Conservation (phyloP, 2,888 invertebrate genomes). For the Pimpla rufipes region DNA sequence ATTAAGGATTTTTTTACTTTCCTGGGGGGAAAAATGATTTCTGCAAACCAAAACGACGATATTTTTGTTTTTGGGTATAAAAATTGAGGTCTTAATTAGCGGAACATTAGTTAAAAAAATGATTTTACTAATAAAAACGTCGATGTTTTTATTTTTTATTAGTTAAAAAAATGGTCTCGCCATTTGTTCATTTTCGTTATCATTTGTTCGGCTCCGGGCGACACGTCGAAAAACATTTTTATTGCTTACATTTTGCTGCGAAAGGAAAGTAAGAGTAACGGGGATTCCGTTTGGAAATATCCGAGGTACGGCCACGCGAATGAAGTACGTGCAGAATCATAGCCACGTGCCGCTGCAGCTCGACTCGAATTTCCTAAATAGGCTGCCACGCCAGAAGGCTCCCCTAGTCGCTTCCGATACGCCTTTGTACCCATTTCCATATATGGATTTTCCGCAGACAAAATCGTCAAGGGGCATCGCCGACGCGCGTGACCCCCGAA, state of each 20-base stretch:
- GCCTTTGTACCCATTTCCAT: slow-evolving; percentile 52
- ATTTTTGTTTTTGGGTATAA: too few species aligned
- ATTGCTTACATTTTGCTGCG: not conserved
- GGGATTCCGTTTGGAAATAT: slow-evolving; percentile 1
- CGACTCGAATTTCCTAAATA: slow-evolving; percentile 41
- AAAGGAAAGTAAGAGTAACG: not conserved
- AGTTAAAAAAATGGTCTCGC: too few species aligned
- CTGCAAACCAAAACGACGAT: too few species aligned
- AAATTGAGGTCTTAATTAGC: too few species aligned
- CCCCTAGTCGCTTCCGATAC: slow-evolving; percentile 25
- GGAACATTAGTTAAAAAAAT: too few species aligned
- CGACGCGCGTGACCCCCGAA: slow-evolving; percentile 2
- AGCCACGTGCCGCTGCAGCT: slow-evolving; percentile 56
- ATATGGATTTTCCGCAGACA: slow-evolving; percentile 33
- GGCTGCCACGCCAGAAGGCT: slow-evolving; percentile 27
- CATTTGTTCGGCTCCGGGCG: too few species aligned
- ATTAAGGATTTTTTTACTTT: too few species aligned
- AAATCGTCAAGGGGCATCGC: slow-evolving; percentile 39
- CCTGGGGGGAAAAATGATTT: too few species aligned
- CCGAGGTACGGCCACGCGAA: slow-evolving; percentile 39
- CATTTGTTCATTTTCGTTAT: too few species aligned
- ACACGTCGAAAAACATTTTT: too few species aligned
- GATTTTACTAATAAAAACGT: too few species aligned
- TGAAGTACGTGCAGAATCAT: not conserved
- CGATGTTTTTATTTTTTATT: too few species aligned